Evolutionary conservation across 2,888 invertebrate species (phyloP).

Genomic region (Dastarcus helophoroides): DNA sequence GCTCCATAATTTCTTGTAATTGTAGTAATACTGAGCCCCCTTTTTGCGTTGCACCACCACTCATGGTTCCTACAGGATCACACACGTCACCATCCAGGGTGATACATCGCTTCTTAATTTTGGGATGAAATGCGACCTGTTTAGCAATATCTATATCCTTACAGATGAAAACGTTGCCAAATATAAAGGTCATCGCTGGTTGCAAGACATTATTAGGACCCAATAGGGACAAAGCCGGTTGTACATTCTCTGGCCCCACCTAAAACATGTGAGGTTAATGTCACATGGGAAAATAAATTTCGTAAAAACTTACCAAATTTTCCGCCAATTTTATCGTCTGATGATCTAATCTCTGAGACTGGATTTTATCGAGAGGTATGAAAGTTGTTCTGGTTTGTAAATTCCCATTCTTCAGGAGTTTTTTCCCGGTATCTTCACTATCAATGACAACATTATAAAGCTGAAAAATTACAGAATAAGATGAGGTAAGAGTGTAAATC

Average conservation of each 20-base stretch:
- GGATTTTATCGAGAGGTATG: constrained; percentile 85
- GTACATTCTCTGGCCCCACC: constrained; percentile 72
- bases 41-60: constrained; percentile 68
- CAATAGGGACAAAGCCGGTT: constrained; percentile 69
- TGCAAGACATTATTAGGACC: constrained; percentile 52
- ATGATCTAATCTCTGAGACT: constrained; percentile 47
- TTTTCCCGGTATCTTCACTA: constrained; percentile 71
- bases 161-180: constrained; percentile 79
- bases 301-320: constrained; percentile 44
- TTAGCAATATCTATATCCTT: constrained; percentile 69
- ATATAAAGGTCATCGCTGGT: constrained; percentile 78
- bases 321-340: constrained; percentile 47
- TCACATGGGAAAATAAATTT: neutral
- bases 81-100: constrained; percentile 88
- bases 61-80: constrained; percentile 81
- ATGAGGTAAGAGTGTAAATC: too few species aligned
- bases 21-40: constrained; percentile 46
- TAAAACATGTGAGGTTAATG: constrained; percentile 22
- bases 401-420: constrained; percentile 70
- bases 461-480: constrained; percentile 42
- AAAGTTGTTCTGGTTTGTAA: constrained; percentile 73
- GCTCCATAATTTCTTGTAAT: constrained; percentile 43
- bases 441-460: constrained; percentile 86
- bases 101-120: constrained; percentile 58
- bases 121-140: constrained; percentile 65